These are phyloP conservation scores for Elachura formosa DNA, from an alignment of 2,113 vertebrate species.

Conservation along the genomic window DNA sequence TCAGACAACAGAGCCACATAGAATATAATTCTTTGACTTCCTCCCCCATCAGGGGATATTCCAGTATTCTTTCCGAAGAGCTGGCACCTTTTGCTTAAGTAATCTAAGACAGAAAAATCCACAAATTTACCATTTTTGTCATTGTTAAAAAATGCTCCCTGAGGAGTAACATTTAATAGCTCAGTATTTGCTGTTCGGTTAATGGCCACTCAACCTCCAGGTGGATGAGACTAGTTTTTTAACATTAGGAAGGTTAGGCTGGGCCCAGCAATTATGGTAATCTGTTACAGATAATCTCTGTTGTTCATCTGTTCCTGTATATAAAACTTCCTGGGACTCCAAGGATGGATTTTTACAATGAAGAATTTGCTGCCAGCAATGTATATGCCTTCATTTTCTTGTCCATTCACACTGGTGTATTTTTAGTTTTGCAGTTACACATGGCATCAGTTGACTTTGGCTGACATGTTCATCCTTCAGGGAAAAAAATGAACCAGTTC, in stretches of 20 bases:
- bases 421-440: constrained; percentile 37
- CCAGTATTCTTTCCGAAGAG: background rate
- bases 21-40: background rate
- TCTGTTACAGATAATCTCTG: constrained; percentile 16
- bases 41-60: background rate
- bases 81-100: background rate
- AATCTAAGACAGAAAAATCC: background rate
- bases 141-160: background rate
- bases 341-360: background rate
- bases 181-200: background rate
- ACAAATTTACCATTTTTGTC: background rate
- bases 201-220: background rate
- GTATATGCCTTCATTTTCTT: constrained; percentile 24
- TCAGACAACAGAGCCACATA: background rate
- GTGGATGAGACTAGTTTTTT: constrained; percentile 25
- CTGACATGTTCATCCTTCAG: constrained; percentile 18
- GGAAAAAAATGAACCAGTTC: constrained; percentile 28
- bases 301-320: background rate
- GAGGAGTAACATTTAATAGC: background rate
- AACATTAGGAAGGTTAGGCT: constrained; percentile 12
- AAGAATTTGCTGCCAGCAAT: constrained; percentile 21
- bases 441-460: constrained; percentile 50
- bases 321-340: background rate
- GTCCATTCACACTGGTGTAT: background rate
- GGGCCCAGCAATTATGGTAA: constrained; percentile 11